Base-by-base conservation (phyloP, 1,140 invertebrate species). In the Hydropsyche tenuis region DNA sequence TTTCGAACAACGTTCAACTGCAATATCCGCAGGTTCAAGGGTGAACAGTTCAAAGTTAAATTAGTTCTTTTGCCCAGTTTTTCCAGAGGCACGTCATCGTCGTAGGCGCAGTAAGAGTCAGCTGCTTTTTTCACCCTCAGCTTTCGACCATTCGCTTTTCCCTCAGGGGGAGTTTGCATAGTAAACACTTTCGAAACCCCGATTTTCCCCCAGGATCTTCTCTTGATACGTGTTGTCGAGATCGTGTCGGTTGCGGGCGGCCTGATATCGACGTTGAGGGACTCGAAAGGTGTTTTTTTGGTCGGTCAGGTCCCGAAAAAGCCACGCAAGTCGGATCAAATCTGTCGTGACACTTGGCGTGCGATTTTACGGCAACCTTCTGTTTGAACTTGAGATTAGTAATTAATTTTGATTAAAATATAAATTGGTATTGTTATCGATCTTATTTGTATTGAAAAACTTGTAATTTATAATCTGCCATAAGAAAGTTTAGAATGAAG, bases 181-280 rank as follows among this genome's bases (percentile, higher is more conserved):
- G 56, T 60, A 60, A 60, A 60, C 56, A 60, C 56, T 60, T 60
- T 60, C 23, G 22, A 22, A 20, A 27, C 18, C 18, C 22, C 22
- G 56, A 60, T 12, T 23, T 14, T 25, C 56, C 22, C 20, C 20
- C 56, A 25, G 18, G 56, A 60, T 60, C 9, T 3, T 37, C 30
- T 37, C 56, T 60, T 60, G 56, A 60, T 60, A 60, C 56, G 56
- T 60, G 56, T 60, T 60, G 56, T 60, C 56, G 56, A 23, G 56
- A 23, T 14, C 56, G 22, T 60, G 18, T 60, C 56, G 22, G 56
- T 20, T 53, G 51, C 51, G 51, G 16, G 9, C 2, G n/a, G 18
- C 9, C 56, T 23, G 23, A 60, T 60, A 60, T 60, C 23, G 56
- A 60, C 18, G 56, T 12, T 25, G 20, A 25, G 56, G 22, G 56